Evolutionary conservation across 2,888 invertebrate species (phyloP).

Genomic region (Epirrhoe tristata): DNA sequence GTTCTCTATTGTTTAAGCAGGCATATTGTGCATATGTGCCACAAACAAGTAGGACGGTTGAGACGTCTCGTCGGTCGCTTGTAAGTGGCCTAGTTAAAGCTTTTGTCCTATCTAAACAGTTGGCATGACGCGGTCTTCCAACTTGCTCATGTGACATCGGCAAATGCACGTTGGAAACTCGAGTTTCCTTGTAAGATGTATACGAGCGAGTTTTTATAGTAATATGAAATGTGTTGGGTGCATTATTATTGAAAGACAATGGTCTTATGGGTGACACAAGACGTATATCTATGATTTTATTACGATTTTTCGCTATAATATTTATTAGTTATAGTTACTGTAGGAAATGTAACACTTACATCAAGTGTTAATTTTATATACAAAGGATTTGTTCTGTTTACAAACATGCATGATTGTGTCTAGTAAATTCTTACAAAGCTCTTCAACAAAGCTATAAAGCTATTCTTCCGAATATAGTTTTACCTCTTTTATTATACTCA

Average conservation of each 20-base stretch:
- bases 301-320: no score
- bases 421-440: no score
- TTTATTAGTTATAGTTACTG: no score
- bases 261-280: no score
- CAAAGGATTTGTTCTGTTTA: no score
- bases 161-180: conserved; percentile 32
- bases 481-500: not conserved
- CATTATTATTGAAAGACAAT: no score
- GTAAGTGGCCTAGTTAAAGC: conserved; percentile 70
- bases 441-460: no score
- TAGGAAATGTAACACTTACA: no score
- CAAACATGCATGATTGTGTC: no score
- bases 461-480: no score
- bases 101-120: conserved; percentile 74
- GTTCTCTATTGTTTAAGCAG: conserved; percentile 39
- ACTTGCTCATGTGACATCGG: conserved; percentile 42
- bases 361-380: no score
- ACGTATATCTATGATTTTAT: no score
- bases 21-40: conserved; percentile 40
- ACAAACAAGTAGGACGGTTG: conserved; percentile 53
- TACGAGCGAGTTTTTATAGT: not conserved
- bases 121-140: conserved; percentile 50
- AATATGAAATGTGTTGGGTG: not conserved
- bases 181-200: not conserved
- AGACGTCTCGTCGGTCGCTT: conserved; percentile 35